Base-by-base conservation (phyloP, 30 jellyfish, hydroid and myxozoan genomes). In the Morbakka virulenta region DNA sequence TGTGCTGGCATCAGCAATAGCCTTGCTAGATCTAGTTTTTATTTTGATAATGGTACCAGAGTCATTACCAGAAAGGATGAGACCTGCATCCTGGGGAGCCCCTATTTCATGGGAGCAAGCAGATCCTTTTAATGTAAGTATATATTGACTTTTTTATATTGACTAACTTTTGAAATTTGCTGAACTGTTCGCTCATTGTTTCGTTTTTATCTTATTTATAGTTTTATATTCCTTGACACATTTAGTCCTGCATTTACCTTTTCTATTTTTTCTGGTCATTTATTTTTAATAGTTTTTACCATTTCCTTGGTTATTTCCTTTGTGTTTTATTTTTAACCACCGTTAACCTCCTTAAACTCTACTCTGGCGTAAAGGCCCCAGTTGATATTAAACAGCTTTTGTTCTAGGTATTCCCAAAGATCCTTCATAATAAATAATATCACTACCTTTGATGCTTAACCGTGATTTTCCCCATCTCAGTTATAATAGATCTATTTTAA, bases 1-100 rank as follows among this genome's bases (percentile, higher is more conserved):
- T 52, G 97, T 89, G 12, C 78, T 94, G 62, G 97, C 99, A 13
- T 76, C 97, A 12, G 97, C 97, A 0, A 86, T 94, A 26, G 96
- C 99, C 13, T 52, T 86, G 34, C 65, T 88, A 34, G 99, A 94
- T 79, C 67, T 94, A 29, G 80, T 94, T 20, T 94, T 94, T 64
- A 87, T 94, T 23, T 50, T 87, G 47, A 52, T 87, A 50, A 88
- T 94, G 50, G 99, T 94, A 27, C 99, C 99, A 22, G 99, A 94
- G 34, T 94, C 99, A 11, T 68, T 93, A 51, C 99, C 99, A 25
- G 99, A 93, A 51, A 52, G 99, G 64, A 86, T 93, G 99, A 64
- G 99, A 31, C 99, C 99, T 4, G 99, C 87, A 32, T 93, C 99
- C 4, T 93, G 99, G 99, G 99, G 99, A 9, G 97, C 96, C 20